phyloP scores from a whole-genome alignment of 2,797 vertebrate species.

The Mormyrops attenuatus region DNA sequence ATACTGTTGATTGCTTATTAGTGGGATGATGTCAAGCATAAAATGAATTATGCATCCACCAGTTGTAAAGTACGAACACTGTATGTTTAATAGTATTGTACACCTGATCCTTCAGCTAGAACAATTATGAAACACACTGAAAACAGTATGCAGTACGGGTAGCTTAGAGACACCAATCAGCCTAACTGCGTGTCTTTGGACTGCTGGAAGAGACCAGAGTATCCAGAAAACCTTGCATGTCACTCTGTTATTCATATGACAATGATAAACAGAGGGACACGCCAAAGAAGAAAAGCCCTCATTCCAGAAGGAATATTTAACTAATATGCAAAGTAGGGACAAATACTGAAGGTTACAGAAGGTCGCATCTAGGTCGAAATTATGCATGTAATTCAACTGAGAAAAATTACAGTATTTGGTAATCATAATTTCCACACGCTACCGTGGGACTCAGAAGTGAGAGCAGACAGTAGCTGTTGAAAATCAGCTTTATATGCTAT shows the following conservation, averaged over 20 bases:
- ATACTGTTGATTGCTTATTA: slow-evolving; percentile 5
- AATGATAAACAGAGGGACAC: background rate
- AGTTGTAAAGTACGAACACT: background rate
- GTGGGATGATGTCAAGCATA: slow-evolving; percentile 16
- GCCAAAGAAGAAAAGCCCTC: background rate
- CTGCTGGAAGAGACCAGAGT: background rate
- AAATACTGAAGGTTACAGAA: background rate
- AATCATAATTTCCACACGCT: background rate
- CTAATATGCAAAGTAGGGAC: background rate
- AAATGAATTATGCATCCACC: background rate
- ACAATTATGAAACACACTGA: background rate
- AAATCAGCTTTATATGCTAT: background rate
- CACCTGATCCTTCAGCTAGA: background rate
- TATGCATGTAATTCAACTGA: background rate
- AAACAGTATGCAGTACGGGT: background rate
- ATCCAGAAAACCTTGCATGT: background rate
- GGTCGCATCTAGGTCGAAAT: background rate
- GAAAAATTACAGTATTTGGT: background rate
- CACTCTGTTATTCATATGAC: background rate
- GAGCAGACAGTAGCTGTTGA: background rate
- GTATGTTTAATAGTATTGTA: background rate
- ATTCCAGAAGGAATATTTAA: background rate
- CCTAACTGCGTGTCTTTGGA: background rate
- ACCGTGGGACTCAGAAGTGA: background rate
- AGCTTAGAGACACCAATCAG: background rate